Evolutionary conservation across 1,140 invertebrate genomes (phyloP).

Genomic region (Drosophila sp.): DNA sequence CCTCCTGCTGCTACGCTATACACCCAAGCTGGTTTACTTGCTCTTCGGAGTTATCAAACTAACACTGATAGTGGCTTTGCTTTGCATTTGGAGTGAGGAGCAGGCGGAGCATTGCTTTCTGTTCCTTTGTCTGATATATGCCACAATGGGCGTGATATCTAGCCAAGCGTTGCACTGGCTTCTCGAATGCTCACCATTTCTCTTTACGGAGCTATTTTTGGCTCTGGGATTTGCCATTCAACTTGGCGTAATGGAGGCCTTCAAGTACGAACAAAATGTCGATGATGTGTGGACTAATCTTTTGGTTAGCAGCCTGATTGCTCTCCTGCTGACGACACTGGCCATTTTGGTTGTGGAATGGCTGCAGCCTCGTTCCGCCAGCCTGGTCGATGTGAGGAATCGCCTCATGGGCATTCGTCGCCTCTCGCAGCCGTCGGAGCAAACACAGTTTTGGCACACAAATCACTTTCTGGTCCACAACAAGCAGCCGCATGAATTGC

Average conservation of each 20-base stretch:
- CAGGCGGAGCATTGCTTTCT: slow-evolving; percentile 66
- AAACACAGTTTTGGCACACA: slow-evolving; percentile 71
- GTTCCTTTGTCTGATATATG: slow-evolving; percentile 72
- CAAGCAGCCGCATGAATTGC: slow-evolving; percentile 64
- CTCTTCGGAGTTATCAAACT: slow-evolving; percentile 75
- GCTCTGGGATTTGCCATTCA: slow-evolving; percentile 54
- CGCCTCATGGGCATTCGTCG: slow-evolving; percentile 67
- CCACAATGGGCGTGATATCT: slow-evolving; percentile 65
- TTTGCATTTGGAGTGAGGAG: slow-evolving; percentile 70
- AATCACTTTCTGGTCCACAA: slow-evolving; percentile 75
- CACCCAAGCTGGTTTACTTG: slow-evolving; percentile 68
- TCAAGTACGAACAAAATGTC: slow-evolving; percentile 63
- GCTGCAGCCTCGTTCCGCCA: slow-evolving; percentile 59
- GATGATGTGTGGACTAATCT: slow-evolving; percentile 52
- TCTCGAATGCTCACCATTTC: slow-evolving; percentile 69
- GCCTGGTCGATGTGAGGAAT: slow-evolving; percentile 72
- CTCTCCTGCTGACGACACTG: slow-evolving; percentile 47
- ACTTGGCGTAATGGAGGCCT: slow-evolving; percentile 47
- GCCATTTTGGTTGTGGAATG: slow-evolving; percentile 54
- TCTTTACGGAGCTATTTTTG: slow-evolving; percentile 68
- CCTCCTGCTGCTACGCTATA: slow-evolving; percentile 64
- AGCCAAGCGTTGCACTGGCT: slow-evolving; percentile 69
- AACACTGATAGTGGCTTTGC: slow-evolving; percentile 60
- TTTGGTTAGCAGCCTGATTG: slow-evolving; percentile 45
- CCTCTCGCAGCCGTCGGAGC: slow-evolving; percentile 36